phyloP scores from a whole-genome alignment of 2,113 vertebrate genomes.

The Amphiprion ocellaris region DNA sequence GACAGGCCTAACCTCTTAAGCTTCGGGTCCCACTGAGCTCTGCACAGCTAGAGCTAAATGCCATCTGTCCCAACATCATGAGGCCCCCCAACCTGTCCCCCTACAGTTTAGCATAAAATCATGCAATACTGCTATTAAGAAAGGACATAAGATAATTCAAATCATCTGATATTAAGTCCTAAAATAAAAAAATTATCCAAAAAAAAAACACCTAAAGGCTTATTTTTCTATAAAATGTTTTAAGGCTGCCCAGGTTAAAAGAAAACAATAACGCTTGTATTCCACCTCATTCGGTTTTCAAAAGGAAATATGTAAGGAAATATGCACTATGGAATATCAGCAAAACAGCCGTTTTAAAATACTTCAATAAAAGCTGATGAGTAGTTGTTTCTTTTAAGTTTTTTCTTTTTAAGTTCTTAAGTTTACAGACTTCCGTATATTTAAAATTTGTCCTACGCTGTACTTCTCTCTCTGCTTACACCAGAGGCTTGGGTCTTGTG shows the following conservation, averaged over 20 bases:
- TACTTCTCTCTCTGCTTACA: constrained; percentile 5
- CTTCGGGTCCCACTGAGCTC: constrained; percentile 96
- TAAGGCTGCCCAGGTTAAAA: constrained; percentile 1
- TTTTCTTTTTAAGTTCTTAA: no score
- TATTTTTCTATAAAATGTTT: constrained; percentile 23
- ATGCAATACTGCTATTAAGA: constrained; percentile 54
- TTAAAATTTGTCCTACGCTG: background rate
- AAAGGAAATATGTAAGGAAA: background rate
- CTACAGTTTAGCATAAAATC: constrained; percentile 69
- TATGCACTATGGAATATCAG: constrained; percentile 2
- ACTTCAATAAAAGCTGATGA: background rate
- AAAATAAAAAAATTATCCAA: background rate
- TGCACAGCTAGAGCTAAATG: constrained; percentile 94
- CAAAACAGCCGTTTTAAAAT: constrained; percentile 28
- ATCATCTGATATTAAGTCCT: background rate
- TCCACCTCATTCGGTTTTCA: constrained; percentile 35
- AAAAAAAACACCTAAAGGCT: background rate
- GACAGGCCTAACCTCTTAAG: constrained; percentile 99
- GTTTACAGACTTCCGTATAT: background rate
- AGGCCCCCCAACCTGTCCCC: constrained; percentile 63
- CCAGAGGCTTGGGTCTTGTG: constrained; percentile 5
- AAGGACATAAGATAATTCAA: constrained; percentile 30
- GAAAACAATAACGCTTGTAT: constrained; percentile 33
- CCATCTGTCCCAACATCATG: constrained; percentile 98
- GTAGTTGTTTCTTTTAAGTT: background rate